Evolutionary conservation across 1,140 invertebrate genomes (phyloP).

Genomic region (Zaprionus ornatus): DNA sequence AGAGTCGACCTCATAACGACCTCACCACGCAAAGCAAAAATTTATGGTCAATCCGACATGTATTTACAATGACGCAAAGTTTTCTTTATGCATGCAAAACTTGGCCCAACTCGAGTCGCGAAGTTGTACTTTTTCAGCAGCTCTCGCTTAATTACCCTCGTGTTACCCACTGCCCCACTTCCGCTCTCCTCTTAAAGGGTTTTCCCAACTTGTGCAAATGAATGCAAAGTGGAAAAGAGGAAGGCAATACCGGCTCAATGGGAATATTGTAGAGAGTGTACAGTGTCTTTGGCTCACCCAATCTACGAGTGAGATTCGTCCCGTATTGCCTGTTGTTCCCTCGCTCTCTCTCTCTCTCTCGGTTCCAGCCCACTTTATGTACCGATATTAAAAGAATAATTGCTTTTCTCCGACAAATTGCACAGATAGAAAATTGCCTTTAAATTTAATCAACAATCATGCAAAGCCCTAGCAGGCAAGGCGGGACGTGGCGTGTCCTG

Average conservation of each 20-base stretch:
- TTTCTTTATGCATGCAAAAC: slow-evolving; percentile 1
- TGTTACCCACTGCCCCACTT: not conserved
- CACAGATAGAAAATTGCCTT: slow-evolving; percentile 1
- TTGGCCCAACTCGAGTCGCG: not conserved
- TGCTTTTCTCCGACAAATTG: slow-evolving; percentile 6
- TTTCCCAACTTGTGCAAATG: not conserved
- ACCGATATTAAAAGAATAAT: slow-evolving; percentile 1
- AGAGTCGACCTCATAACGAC: not conserved
- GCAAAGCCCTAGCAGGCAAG: not conserved
- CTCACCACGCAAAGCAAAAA: not conserved
- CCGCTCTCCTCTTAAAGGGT: not conserved
- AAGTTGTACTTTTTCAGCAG: not conserved
- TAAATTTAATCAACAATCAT: slow-evolving; percentile 9
- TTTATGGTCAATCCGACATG: not conserved
- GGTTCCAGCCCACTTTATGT: not conserved
- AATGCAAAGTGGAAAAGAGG: not conserved
- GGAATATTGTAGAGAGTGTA: not conserved
- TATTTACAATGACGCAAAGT: slow-evolving; percentile 2
- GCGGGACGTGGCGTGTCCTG: not conserved
- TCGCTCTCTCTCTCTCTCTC: not conserved
- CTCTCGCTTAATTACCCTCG: not conserved
- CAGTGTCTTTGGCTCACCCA: not conserved
- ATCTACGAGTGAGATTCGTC: not conserved
- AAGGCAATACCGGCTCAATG: not conserved
- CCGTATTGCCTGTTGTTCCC: no score